Evolutionary conservation across 2,888 invertebrate species (phyloP), one percentile per base, ranked within the genome.

Genomic region (Lepas anatifera): DNA sequence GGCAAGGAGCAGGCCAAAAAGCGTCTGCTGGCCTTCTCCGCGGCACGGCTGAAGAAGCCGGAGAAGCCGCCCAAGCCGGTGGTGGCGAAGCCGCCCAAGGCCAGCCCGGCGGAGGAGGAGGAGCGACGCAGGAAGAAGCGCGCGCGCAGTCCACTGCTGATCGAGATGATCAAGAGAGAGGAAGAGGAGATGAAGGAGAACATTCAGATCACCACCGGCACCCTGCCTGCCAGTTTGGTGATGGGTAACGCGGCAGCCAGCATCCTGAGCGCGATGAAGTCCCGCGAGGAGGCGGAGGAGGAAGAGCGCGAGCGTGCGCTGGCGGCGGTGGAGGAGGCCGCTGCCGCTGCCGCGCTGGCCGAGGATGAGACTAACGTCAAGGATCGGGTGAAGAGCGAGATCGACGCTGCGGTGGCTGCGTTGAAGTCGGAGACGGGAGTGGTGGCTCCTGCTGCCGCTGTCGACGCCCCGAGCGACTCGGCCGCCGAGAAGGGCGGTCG

Each of bases 1-100:
- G 79, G 80, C 4, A 79, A 78, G 74, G 77, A 77, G 29, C 77
- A 78, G 70, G 81, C 81, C 10, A 81, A 80, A 73, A 81, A 81
- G 73, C 74, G 81, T 32, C 76, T 81, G 6, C 76, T 79, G 67
- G 80, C 81, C n/a, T 81, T 81, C 52, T 71, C 74, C 1, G 71
- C 64, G 10, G 39, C 39, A 8, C 18, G n/a, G 13, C n/a, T n/a
- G 37, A 64, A 64, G 37, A 64, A 64, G 39, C 37, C 16, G 39
- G 22, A n/a, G 39, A 2, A 8, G 39, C 25, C 64, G 25, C 64
- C 64, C 25, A 64, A 35, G 39, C 37, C 64, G 25, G 64, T 13
- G 13, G 35, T n/a, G 32, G 2, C 63, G 32, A 35, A n/a, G n/a
- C n/a, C n/a, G n/a, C 41, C 11, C 16, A 10, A 41, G 41, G 11